These are phyloP conservation scores for Calycopis cecrops DNA, from an alignment of 1,140 invertebrate species.

Conservation along the genomic window DNA sequence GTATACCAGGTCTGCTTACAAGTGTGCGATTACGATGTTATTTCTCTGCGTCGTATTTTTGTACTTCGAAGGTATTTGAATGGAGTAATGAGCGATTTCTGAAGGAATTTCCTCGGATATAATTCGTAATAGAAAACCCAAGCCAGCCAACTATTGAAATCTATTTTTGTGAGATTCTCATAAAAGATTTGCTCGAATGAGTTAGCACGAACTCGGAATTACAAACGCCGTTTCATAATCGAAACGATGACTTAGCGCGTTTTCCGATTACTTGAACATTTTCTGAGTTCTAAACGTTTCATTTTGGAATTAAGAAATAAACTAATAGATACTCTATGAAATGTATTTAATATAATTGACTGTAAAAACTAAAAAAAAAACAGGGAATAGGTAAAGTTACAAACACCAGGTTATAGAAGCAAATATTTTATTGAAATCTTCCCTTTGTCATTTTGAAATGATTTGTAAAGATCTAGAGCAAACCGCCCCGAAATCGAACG, in stretches of 20 bases:
- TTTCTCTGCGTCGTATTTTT: too few relatives aligned
- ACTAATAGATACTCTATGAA: too few relatives aligned
- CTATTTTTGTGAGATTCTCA: slow-evolving; percentile 19
- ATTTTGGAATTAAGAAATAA: neutral
- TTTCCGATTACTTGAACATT: too few relatives aligned
- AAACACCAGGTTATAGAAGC: too few relatives aligned
- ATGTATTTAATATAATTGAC: too few relatives aligned
- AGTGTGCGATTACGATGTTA: too few relatives aligned
- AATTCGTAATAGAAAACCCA: slow-evolving; percentile 23
- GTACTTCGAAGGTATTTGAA: too few relatives aligned
- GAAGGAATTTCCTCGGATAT: slow-evolving; percentile 19
- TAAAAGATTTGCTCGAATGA: slow-evolving; percentile 18
- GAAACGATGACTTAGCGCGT: neutral
- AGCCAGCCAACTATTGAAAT: slow-evolving; percentile 17
- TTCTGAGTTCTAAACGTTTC: too few relatives aligned
- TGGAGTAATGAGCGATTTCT: neutral
- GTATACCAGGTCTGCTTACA: too few relatives aligned
- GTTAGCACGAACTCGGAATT: slow-evolving; percentile 13
- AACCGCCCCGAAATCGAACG: neutral
- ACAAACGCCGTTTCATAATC: slow-evolving; percentile 8
- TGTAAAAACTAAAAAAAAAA: too few relatives aligned
- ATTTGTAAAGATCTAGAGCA: neutral
- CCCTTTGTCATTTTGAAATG: neutral
- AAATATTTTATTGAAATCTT: neutral
- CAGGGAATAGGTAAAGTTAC: too few relatives aligned